Base-by-base conservation (phyloP, 2,797 vertebrate genomes). In the Siniperca undulata region DNA sequence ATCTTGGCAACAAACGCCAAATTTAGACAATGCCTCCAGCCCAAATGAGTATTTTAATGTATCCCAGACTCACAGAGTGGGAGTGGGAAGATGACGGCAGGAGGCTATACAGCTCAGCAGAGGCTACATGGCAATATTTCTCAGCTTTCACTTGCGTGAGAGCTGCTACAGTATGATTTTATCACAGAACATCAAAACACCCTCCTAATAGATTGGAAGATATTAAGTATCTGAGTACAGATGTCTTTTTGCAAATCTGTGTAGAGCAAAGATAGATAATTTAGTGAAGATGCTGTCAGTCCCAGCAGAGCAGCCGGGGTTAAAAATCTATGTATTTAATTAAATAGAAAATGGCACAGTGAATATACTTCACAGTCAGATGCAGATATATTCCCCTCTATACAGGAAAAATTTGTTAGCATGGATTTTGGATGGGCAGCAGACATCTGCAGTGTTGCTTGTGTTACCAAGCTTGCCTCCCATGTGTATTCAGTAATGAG, bases 121-220 rank as follows among this genome's bases (percentile, higher is more conserved):
- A 70, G 22, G 71, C 64, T 62, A 17, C 44, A 46, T 24, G 0
- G 72, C 55, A 62, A 70, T 56, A 69, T 80, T 74, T 85, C 70
- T 71, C 78, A 59, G 74, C 56, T 83, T 81, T 71, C 7, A 2
- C 65, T 76, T 70, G 66, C 69, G 72, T 62, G 74, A 76, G 62
- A 84, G 82, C 70, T 61, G 74, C 78, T 56, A 36, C 70, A 58
- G 68, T 60, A 14, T 38, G 64, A 80, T 80, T 86, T 85, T 81
- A 89, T 85, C 88, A 80, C 44, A 70, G 27, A 81, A 61, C 85
- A 89, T 84, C 76, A 83, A 72, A 87, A 81, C 78, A 85, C 16
- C 53, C 44, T 66, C 50, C 60, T 62, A 76, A 89, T 80, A 83
- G 78, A 86, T 81, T 58, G 48, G 59, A 78, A 79, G 75, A 85